phyloP scores from a whole-genome alignment of 2,888 invertebrate genomes.

The Ophion ventricosus region DNA sequence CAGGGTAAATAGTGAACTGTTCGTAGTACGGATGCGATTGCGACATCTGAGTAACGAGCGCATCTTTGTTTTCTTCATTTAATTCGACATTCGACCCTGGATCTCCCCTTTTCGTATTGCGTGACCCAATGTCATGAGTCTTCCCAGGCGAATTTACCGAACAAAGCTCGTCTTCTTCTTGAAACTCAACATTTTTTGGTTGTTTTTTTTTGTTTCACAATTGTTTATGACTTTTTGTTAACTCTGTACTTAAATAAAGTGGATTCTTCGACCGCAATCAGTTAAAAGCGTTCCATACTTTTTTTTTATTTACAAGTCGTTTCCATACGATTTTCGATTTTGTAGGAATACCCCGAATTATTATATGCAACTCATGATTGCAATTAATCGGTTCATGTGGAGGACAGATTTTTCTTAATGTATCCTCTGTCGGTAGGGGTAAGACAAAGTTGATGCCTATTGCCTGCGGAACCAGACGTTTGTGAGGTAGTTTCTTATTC shows the following conservation, averaged over 20 bases:
- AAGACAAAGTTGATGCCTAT: constrained; percentile 66
- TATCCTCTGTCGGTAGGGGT: constrained; percentile 74
- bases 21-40: constrained; percentile 61
- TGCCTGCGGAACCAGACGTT: constrained; percentile 42
- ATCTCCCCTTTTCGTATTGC: background rate
- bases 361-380: constrained; percentile 74
- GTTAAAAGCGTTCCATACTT: constrained; percentile 71
- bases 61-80: background rate
- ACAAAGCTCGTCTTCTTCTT: background rate
- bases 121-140: background rate
- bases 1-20: constrained; percentile 67
- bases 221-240: constrained; percentile 63
- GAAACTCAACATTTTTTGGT: constrained; percentile 46
- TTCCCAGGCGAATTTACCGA: background rate
- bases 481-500: constrained; percentile 72
- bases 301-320: constrained; percentile 71
- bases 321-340: constrained; percentile 74
- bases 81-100: background rate
- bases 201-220: constrained; percentile 62
- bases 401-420: constrained; percentile 73
- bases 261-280: constrained; percentile 72
- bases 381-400: constrained; percentile 71
- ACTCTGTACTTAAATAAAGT: constrained; percentile 70
- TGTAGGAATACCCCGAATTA: constrained; percentile 75
- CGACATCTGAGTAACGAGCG: constrained; percentile 39